These are phyloP conservation scores for Poicephalus meyeri DNA, from an alignment of 2,113 vertebrate species.

Conservation along the genomic window DNA sequence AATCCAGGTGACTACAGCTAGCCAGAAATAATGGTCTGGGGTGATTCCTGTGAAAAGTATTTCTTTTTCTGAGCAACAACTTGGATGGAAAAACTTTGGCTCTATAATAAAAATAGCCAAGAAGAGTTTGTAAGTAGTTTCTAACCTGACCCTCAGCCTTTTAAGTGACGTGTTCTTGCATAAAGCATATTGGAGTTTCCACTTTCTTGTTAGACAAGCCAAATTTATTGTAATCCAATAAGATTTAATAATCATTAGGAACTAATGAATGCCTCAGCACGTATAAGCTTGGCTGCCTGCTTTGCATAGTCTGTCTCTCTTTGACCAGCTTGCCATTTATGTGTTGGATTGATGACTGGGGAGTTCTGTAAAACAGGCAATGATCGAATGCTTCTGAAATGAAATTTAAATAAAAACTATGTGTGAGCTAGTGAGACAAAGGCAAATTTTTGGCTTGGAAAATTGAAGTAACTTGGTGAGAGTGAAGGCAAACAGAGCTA, in stretches of 20 bases:
- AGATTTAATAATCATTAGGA: constrained; percentile 47
- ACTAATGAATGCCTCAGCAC: constrained; percentile 32
- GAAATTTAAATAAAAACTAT: constrained; percentile 33
- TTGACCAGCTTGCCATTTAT: constrained; percentile 23
- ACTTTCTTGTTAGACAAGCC: constrained; percentile 14
- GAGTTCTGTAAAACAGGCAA: constrained; percentile 39
- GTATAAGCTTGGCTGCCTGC: constrained; percentile 1
- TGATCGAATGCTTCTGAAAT: background rate
- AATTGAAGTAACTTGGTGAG: constrained; percentile 2
- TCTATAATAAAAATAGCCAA: background rate
- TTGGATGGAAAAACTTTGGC: background rate
- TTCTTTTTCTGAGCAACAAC: background rate
- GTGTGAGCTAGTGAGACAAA: background rate
- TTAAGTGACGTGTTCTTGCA: background rate
- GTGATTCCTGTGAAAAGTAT: background rate
- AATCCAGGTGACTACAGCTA: constrained; percentile 5
- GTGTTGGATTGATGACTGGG: background rate
- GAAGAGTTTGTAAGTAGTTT: constrained; percentile 2
- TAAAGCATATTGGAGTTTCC: background rate
- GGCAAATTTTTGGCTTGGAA: background rate
- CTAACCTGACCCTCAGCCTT: background rate
- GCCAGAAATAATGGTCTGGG: background rate
- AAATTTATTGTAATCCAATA: constrained; percentile 47
- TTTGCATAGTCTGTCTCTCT: constrained; percentile 13
- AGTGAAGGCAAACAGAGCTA: constrained; percentile 17